Evolutionary conservation across 2,113 vertebrate genomes (phyloP), one percentile per base, ranked within the genome.

Genomic region (Sterrhoptilus dennistouni): DNA sequence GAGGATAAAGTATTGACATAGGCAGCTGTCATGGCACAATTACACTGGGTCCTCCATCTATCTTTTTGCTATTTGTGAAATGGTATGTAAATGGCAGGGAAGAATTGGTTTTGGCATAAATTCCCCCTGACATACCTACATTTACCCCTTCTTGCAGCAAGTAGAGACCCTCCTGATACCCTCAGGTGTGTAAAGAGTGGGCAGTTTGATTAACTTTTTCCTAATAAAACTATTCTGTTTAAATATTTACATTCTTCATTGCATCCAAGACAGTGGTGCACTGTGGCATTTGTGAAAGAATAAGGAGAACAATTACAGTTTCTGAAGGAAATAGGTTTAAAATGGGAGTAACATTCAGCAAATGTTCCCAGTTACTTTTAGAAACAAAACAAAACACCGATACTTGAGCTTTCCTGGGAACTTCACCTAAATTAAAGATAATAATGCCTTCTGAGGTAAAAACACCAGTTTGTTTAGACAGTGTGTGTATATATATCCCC

Each of bases 401-500:
- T 54, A 31, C 52, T 66, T 80, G 40, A 63, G 71, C 47, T 63
- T 93, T 95, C 52, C 59, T 75, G 17, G 42, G 71, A 91, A 47
- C 79, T 90, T 83, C 70, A 80, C 59, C 79, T 80, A 83, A 86
- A 88, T 93, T 70, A 59, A 72, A 90, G 59, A 80, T 42, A 38
- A 20, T 68, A 83, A 78, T 86, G 63, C 57, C 52, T 90, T 90
- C 68, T 78, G 52, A 77, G 52, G 71, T 90, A 75, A 77, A 93
- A 93, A n/a, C 66, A 91, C 27, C 49, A 68, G n/a, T 79, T 78
- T 57, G 63, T 95, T 94, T 89, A 96, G 66, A 36, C 29, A 36
- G 45, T 40, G 21, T 90, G 28, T 86, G 5, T 93, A 11, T 90
- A 66, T 83, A 70, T 86, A 83, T 85, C 68, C 29, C 54, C 38